These are phyloP conservation scores for Cacajao melanocephalus DNA, from an alignment of 2,797 vertebrate genomes.

Conservation along the genomic window DNA sequence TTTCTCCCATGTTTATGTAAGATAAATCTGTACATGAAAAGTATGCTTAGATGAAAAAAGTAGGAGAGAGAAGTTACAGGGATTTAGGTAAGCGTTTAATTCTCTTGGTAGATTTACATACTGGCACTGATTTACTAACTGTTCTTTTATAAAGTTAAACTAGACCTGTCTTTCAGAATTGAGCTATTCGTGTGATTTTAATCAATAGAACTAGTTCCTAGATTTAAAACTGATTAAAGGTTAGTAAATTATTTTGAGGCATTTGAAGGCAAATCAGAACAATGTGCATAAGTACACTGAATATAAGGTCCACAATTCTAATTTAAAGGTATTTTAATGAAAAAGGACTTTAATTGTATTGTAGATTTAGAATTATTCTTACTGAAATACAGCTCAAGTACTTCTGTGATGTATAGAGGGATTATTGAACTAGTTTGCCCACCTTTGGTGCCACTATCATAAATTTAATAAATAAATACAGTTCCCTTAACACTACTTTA, in stretches of 20 bases:
- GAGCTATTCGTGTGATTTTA: conserved; percentile 72
- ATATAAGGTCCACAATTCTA: conserved; percentile 50
- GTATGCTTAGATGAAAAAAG: neutral
- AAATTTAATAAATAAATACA: neutral
- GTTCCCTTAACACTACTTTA: neutral
- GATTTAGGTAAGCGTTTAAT: conserved; percentile 47
- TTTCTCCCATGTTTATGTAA: neutral
- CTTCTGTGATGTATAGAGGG: neutral
- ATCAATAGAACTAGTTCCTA: conserved; percentile 55
- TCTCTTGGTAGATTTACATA: conserved; percentile 38
- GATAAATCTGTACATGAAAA: neutral
- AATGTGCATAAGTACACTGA: conserved; percentile 44
- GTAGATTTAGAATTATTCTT: neutral
- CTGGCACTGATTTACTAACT: conserved; percentile 60
- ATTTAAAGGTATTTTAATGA: conserved; percentile 24
- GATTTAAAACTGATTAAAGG: conserved; percentile 75
- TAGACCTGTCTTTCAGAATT: conserved; percentile 67
- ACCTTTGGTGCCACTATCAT: neutral
- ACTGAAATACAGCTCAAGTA: neutral
- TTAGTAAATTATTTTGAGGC: conserved; percentile 65
- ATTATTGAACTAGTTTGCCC: neutral
- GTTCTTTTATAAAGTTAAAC: conserved; percentile 15
- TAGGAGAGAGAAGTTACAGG: neutral
- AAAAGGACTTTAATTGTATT: conserved; percentile 9
- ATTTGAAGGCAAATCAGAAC: conserved; percentile 55